phyloP scores from a whole-genome alignment of 2,113 vertebrate genomes.

The Pterocles gutturalis region DNA sequence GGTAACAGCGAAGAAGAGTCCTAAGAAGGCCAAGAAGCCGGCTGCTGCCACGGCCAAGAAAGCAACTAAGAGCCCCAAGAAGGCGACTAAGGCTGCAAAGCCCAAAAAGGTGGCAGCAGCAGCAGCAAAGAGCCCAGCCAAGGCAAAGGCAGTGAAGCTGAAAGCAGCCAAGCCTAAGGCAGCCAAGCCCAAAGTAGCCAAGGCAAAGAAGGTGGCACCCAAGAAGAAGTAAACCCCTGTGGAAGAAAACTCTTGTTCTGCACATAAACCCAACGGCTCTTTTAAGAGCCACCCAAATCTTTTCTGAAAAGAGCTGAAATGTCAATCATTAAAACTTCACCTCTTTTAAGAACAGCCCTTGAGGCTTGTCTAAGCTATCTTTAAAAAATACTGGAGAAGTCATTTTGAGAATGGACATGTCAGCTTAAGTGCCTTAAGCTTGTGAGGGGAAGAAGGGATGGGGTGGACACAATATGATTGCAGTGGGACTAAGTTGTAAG shows the following conservation, averaged over 20 bases:
- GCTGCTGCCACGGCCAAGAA: not conserved
- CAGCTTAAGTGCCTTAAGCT: too few species aligned
- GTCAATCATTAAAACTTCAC: too few species aligned
- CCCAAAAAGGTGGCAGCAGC: not conserved
- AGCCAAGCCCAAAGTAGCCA: not conserved
- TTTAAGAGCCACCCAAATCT: constrained; percentile 67
- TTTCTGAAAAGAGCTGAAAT: too few species aligned
- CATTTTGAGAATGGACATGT: too few species aligned
- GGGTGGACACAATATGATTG: too few species aligned
- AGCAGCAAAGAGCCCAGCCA: not conserved
- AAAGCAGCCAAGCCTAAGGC: not conserved
- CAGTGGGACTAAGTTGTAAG: too few species aligned
- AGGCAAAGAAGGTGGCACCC: not conserved
- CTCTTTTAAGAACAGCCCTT: too few species aligned
- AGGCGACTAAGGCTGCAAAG: not conserved
- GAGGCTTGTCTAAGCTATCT: too few species aligned
- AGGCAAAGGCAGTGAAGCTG: not conserved
- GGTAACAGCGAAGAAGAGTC: not conserved
- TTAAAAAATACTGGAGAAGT: too few species aligned
- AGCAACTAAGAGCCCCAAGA: constrained; percentile 55
- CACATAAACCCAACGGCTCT: constrained; percentile 60
- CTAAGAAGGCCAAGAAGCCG: constrained; percentile 55
- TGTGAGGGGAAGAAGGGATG: too few species aligned
- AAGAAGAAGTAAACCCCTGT: constrained; percentile 6
- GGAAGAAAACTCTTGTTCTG: not conserved